Base-by-base conservation (phyloP, 2,113 vertebrate genomes). In the Delphinapterus leucas region DNA sequence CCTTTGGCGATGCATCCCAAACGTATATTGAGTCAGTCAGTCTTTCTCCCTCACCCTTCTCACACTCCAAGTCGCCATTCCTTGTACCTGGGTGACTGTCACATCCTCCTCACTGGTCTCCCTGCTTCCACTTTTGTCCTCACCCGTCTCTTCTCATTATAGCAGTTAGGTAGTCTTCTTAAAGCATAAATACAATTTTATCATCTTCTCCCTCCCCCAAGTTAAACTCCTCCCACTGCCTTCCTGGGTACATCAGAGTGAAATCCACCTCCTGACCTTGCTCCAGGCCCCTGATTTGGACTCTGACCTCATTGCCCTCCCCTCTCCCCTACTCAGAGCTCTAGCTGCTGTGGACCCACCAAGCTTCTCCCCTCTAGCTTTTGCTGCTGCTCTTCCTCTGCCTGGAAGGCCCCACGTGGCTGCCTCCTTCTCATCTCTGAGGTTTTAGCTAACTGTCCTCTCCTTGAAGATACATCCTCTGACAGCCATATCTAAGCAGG, bases 11-110 rank as follows among this genome's bases (percentile, higher is more conserved):
- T n/a, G 0, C 18, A 20, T 83, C 61, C 18, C 44, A 47, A 76
- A 38, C 0, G 2, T 7, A 4, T 0, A n/a, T 0, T 18, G 80
- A 33, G 1, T 49, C 23, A 21, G 41, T 38, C 17, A 71, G 67
- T 28, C 67, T 73, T 82, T 55, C 23, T 31, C 18, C 36, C 17
- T 3, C 21, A 13, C 6, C 15, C 20, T 61, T 1, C 26, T 65
- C 33, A 21, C 6, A 12, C 5, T 47, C 44, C 31, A 81, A 21
- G 68, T 25, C 63, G 36, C 28, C 3, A 6, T 47, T 68, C 23
- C 1, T 21, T 28, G 5, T 2, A 12, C 60, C 58, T 25, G 36
- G 68, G 49, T 0, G 5, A 60, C 68, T 5, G 53, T 58, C 31
- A 28, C 68, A 17, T 76, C 61, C 65, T 94, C 33, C 77, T 85